Evolutionary conservation across 2,797 vertebrate species (phyloP).

Genomic region (Danio tinwini): DNA sequence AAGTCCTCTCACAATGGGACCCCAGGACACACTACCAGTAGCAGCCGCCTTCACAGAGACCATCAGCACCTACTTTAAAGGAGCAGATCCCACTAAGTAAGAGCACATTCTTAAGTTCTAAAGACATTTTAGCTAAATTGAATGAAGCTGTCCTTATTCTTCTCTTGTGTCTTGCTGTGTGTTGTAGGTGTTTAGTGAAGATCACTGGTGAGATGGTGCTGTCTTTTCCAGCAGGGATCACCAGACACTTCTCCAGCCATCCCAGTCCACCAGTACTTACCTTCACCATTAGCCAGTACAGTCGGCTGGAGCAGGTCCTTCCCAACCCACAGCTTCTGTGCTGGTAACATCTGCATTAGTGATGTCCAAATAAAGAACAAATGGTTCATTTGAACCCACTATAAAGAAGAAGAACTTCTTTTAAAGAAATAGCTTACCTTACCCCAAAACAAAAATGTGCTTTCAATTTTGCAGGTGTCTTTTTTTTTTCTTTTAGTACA

Average conservation of each 20-base stretch:
- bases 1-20: conserved; percentile 97
- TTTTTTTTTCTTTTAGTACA: no score
- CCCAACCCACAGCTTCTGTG: conserved; percentile 98
- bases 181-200: conserved; percentile 91
- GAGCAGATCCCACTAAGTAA: conserved; percentile 97
- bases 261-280: conserved; percentile 89
- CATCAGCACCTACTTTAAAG: conserved; percentile 98
- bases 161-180: not conserved
- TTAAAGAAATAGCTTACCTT: no score
- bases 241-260: conserved; percentile 94
- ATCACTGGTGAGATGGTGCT: conserved; percentile 98
- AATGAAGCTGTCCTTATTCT: not conserved
- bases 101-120: not conserved
- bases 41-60: conserved; percentile 99
- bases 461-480: no score
- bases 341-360: conserved; percentile 79
- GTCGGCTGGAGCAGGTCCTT: conserved; percentile 93
- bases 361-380: not conserved
- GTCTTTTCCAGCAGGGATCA: conserved; percentile 97
- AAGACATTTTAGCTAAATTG: not conserved
- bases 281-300: conserved; percentile 94
- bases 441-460: no score
- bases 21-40: conserved; percentile 96
- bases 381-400: not conserved
- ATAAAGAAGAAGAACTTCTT: no score